Evolutionary conservation across 2,113 vertebrate genomes (phyloP).

Genomic region (Heliornis fulica): DNA sequence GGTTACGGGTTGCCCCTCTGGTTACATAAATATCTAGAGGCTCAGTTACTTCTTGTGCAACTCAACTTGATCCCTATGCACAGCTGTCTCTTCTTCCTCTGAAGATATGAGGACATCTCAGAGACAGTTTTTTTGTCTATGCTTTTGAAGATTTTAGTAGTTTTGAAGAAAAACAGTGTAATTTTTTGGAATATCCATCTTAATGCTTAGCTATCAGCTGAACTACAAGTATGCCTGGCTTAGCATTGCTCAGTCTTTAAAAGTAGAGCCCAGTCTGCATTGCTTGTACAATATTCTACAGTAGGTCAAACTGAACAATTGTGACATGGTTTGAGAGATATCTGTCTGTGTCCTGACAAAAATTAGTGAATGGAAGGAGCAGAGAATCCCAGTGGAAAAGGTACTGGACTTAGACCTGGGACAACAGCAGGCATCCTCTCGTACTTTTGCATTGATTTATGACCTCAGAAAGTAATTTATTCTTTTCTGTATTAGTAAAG

Average conservation of each 20-base stretch:
- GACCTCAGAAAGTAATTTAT: background rate
- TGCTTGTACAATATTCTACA: background rate
- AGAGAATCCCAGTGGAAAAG: background rate
- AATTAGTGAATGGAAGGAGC: background rate
- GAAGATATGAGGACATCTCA: background rate
- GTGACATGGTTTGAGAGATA: background rate
- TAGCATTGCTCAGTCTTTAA: background rate
- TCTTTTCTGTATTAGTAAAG: background rate
- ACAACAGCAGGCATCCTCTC: background rate
- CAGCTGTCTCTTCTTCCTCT: background rate
- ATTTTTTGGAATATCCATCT: background rate
- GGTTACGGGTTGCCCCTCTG: background rate
- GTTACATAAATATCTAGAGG: background rate
- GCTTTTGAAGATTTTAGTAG: background rate
- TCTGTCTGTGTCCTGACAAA: background rate
- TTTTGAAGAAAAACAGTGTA: background rate
- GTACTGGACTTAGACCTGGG: background rate
- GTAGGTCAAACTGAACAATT: background rate
- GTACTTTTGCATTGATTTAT: background rate
- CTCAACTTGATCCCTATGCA: background rate
- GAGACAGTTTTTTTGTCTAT: background rate
- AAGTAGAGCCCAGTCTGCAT: background rate
- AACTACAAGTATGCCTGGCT: background rate
- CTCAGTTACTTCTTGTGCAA: background rate
- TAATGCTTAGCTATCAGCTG: background rate